Evolutionary conservation across 1,140 invertebrate genomes (phyloP).

Genomic region (Diprion similis): DNA sequence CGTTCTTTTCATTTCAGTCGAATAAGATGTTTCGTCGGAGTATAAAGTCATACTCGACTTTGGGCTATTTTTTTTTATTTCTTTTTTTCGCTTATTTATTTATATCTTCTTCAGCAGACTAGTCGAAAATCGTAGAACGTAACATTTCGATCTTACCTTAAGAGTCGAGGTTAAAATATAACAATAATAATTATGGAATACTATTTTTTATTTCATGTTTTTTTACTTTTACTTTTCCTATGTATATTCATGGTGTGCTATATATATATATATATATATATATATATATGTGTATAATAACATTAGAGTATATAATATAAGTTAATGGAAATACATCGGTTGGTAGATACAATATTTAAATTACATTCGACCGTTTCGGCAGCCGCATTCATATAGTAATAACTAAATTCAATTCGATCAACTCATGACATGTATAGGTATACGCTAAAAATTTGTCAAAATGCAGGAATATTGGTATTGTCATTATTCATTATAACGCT

Average conservation of each 20-base stretch:
- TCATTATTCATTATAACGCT: constrained; percentile 17
- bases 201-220: background rate
- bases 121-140: no score
- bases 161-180: no score
- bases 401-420: background rate
- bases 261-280: no score
- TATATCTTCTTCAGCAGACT: no score
- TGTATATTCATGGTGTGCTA: background rate
- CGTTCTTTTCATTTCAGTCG: no score
- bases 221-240: background rate
- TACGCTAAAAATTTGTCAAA: constrained; percentile 8
- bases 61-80: no score
- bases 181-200: background rate
- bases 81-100: no score
- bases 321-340: constrained; percentile 10
- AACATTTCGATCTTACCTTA: no score
- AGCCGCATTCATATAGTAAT: background rate
- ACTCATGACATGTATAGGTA: background rate
- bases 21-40: no score
- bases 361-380: background rate
- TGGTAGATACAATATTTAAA: background rate
- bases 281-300: background rate
- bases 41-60: no score
- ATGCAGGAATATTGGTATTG: constrained; percentile 15
- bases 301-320: constrained; percentile 11